Percentiles rank a stretch among this genome's conserved stretches.
These are phyloP conservation scores for Monarcha castaneiventris DNA, from an alignment of 2,113 vertebrate genomes.

Conservation along the genomic window DNA sequence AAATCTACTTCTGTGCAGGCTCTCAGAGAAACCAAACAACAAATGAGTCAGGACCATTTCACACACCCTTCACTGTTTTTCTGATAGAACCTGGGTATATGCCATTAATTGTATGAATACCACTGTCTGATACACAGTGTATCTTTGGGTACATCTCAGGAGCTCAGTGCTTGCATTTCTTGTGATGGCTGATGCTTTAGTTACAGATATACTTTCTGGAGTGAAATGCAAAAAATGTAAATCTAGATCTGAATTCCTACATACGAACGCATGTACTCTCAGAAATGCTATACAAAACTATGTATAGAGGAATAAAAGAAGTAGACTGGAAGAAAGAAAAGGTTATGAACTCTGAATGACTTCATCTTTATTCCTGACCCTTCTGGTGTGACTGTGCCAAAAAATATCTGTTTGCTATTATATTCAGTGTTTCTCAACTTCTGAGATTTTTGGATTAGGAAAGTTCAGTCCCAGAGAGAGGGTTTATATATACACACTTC, in stretches of 20 bases:
- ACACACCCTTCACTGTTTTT: not conserved
- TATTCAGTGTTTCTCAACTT: not conserved
- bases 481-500: not conserved
- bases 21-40: not conserved
- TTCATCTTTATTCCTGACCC: not conserved
- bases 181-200: not conserved
- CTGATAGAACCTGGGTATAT: not conserved
- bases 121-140: not conserved
- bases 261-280: not conserved
- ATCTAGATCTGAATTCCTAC: not conserved
- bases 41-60: not conserved
- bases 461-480: not conserved
- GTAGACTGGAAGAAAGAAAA: not conserved
- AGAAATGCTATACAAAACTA: not conserved
- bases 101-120: not conserved
- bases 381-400: not conserved
- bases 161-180: not conserved
- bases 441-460: not conserved
- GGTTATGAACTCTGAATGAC: not conserved
- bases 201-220: not conserved
- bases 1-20: not conserved
- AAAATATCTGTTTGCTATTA: not conserved
- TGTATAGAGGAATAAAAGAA: not conserved
- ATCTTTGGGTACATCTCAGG: not conserved
- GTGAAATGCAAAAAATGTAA: not conserved